These are phyloP conservation scores for Sebastes diaconus DNA, from an alignment of 2,797 vertebrate species.

Conservation along the genomic window DNA sequence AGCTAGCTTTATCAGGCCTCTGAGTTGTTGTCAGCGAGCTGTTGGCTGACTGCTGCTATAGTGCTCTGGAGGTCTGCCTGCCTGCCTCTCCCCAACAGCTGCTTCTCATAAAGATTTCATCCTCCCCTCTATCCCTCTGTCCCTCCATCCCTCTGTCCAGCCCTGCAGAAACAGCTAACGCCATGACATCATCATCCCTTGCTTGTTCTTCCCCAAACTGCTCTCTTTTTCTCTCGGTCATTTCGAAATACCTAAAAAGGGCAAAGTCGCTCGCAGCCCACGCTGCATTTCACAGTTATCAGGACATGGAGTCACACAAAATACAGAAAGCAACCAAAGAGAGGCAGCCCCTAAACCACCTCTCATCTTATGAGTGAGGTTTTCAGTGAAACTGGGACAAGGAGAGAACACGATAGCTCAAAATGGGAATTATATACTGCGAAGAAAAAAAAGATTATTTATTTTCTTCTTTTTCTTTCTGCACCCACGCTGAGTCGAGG, in stretches of 20 bases:
- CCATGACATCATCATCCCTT: conserved; percentile 79
- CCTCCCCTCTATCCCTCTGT: conserved; percentile 55
- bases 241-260: conserved; percentile 75
- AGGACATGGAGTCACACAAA: conserved; percentile 14
- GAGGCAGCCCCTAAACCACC: background rate
- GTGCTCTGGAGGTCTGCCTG: conserved; percentile 42
- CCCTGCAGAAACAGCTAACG: conserved; percentile 69
- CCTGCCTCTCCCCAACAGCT: conserved; percentile 78
- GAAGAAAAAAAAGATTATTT: background rate
- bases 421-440: conserved; percentile 24
- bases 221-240: conserved; percentile 57
- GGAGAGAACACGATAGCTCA: background rate
- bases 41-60: conserved; percentile 31
- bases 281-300: conserved; percentile 23
- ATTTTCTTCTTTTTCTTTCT: conserved; percentile 43
- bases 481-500: conserved; percentile 19
- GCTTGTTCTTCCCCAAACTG: conserved; percentile 51
- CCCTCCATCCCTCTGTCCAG: conserved; percentile 55
- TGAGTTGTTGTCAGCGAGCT: conserved; percentile 52
- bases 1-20: conserved; percentile 26
- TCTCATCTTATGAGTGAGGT: background rate
- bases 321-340: conserved; percentile 20
- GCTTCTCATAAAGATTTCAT: conserved; percentile 82
- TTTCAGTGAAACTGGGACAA: conserved; percentile 8
- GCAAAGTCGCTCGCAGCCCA: conserved; percentile 40